A percentile compares a stretch with the other conserved stretches of the same genome.
Conservation (phyloP, 2,797 vertebrate species). For the Xerus rutilus region DNA sequence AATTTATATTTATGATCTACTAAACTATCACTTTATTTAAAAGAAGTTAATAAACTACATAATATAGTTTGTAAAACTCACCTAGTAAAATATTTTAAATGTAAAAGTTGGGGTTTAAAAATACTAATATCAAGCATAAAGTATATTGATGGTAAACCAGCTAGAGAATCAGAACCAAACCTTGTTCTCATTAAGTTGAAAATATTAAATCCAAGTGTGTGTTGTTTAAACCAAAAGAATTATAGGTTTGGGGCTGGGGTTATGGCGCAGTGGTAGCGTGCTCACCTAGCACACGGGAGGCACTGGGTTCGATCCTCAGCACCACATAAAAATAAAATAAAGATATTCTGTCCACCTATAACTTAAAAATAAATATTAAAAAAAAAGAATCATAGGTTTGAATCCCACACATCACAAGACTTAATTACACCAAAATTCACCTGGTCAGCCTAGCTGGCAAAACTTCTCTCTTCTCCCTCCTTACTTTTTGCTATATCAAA, state of each 20-base stretch:
- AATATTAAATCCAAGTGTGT: background rate
- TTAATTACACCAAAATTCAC: background rate
- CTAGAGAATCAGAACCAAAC: background rate
- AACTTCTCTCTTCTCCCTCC: background rate
- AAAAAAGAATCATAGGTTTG: constrained; percentile 2
- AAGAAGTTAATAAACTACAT: background rate
- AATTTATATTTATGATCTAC: background rate
- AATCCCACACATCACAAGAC: background rate
- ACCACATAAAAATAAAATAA: too few relatives aligned
- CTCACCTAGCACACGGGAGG: too few relatives aligned
- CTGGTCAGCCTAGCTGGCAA: background rate
- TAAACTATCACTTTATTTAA: background rate
- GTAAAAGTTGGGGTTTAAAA: background rate
- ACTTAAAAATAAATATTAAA: too few relatives aligned
- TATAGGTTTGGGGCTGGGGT: constrained; percentile 27
- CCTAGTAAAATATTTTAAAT: constrained; percentile 25
- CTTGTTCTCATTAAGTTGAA: background rate
- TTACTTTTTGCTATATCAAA: background rate
- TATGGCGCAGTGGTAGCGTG: too few relatives aligned
- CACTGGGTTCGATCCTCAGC: too few relatives aligned
- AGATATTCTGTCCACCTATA: too few relatives aligned
- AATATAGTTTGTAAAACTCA: constrained; percentile 34
- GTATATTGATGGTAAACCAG: background rate
- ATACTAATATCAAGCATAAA: background rate
- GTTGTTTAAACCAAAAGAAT: background rate